phyloP scores from a whole-genome alignment of 2,113 vertebrate species.

The Hydrolagus affinis region DNA sequence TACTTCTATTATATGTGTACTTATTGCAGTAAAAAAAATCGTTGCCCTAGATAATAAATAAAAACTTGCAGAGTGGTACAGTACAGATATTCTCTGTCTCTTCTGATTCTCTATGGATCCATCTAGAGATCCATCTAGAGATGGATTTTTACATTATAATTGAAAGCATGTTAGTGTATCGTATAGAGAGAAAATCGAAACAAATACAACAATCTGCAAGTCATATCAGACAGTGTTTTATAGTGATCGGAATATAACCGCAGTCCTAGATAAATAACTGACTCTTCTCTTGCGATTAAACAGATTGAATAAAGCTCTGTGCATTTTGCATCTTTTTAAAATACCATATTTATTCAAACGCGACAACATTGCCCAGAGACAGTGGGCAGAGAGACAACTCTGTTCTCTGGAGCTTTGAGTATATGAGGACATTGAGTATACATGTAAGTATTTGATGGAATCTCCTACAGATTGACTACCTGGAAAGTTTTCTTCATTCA shows the following conservation, averaged over 20 bases:
- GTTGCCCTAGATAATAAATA: no score
- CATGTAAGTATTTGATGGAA: neutral
- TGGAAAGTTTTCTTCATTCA: neutral
- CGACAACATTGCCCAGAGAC: neutral
- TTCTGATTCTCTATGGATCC: no score
- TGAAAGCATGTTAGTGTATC: neutral
- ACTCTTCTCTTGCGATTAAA: neutral
- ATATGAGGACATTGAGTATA: neutral
- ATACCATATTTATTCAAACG: neutral
- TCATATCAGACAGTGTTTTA: neutral
- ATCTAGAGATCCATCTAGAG: neutral
- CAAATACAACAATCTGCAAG: neutral
- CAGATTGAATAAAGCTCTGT: neutral
- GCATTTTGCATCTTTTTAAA: neutral
- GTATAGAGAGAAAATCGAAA: neutral
- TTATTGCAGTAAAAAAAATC: no score
- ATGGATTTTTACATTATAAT: neutral
- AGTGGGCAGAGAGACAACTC: neutral
- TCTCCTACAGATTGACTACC: neutral
- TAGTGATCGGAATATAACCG: neutral
- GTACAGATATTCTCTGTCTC: no score
- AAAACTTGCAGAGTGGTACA: no score
- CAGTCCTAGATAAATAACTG: neutral
- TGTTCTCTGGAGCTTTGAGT: neutral
- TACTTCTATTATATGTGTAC: no score